A percentile compares a stretch with the other conserved stretches of the same genome.
Conservation (phyloP, 2,113 vertebrate species). For the Salvator merianae region DNA sequence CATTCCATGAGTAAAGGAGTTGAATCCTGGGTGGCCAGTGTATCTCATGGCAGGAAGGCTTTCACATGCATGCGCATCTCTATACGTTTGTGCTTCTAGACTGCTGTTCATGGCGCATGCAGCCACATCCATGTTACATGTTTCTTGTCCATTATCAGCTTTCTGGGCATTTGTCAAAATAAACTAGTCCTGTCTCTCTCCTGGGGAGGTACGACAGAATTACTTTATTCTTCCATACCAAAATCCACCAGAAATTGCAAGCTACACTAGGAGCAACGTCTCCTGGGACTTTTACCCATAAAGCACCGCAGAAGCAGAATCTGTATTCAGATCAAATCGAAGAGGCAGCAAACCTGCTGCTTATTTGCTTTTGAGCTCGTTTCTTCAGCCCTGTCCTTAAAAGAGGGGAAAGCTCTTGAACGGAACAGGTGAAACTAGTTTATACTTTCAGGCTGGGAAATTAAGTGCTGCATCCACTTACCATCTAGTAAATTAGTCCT, state of each 20-base stretch:
- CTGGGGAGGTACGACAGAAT: neutral
- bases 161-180: conserved; percentile 4
- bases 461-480: neutral
- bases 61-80: neutral
- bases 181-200: neutral
- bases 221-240: neutral
- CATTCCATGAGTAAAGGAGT: neutral
- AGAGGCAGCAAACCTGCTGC: neutral
- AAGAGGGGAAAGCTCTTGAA: neutral
- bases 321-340: neutral
- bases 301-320: neutral
- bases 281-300: neutral
- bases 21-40: neutral
- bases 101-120: neutral
- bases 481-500: neutral
- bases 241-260: conserved; percentile 2
- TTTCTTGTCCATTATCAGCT: conserved; percentile 5
- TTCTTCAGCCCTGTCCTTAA: neutral
- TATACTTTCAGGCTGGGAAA: neutral
- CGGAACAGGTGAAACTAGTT: neutral
- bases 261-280: neutral
- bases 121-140: neutral
- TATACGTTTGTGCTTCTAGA: neutral
- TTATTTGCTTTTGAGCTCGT: neutral
- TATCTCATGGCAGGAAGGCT: conserved; percentile 12